Percentiles rank a stretch among this genome's conserved stretches.
These are phyloP conservation scores for Andricus quercusramuli DNA, from an alignment of 2,888 invertebrate genomes.

Conservation along the genomic window DNA sequence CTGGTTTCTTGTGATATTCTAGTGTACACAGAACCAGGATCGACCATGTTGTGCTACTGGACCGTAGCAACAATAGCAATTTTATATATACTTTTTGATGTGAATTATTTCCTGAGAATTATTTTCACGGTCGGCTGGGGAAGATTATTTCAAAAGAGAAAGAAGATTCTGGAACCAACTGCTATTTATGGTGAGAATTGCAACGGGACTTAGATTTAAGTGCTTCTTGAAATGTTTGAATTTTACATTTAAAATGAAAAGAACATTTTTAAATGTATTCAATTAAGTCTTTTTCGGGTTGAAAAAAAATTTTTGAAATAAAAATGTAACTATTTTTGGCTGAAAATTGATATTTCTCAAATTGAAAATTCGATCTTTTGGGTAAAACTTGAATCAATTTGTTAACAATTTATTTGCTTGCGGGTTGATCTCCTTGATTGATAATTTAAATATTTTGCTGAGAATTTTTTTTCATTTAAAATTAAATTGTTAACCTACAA, in stretches of 20 bases:
- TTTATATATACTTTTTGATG: constrained; percentile 87
- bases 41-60: constrained; percentile 66
- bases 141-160: constrained; percentile 85
- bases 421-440: too few relatives aligned
- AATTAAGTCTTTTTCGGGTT: too few relatives aligned
- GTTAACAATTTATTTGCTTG: too few relatives aligned
- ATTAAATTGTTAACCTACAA: too few relatives aligned
- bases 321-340: too few relatives aligned
- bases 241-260: not conserved
- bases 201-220: constrained; percentile 5
- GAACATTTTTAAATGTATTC: not conserved
- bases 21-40: not conserved
- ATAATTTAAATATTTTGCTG: too few relatives aligned
- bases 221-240: not conserved
- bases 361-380: too few relatives aligned
- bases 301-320: too few relatives aligned
- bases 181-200: constrained; percentile 86
- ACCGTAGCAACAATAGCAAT: constrained; percentile 77
- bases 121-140: constrained; percentile 86
- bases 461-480: too few relatives aligned
- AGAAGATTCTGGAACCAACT: constrained; percentile 85
- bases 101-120: constrained; percentile 88
- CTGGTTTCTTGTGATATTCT: constrained; percentile 29
- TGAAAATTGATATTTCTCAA: too few relatives aligned
- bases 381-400: too few relatives aligned